Evolutionary conservation across 2,113 vertebrate species (phyloP).

Genomic region (Crotalus horridus): DNA sequence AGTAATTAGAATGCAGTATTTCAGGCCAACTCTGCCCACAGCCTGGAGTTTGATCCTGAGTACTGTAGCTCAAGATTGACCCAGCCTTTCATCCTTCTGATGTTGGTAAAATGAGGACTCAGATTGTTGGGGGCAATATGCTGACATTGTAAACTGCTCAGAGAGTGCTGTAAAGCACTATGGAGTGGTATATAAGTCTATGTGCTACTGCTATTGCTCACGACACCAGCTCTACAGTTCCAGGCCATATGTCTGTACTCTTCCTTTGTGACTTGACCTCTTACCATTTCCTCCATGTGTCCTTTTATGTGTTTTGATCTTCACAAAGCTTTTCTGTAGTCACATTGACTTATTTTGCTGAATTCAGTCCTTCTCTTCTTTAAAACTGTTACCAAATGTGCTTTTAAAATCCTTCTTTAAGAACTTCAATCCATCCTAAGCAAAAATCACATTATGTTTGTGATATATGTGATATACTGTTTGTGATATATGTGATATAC

Average conservation of each 20-base stretch:
- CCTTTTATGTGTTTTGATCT: background rate
- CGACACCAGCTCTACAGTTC: background rate
- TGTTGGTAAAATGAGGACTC: too few relatives aligned
- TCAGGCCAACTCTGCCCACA: too few relatives aligned
- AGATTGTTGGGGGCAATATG: too few relatives aligned
- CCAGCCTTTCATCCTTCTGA: too few relatives aligned
- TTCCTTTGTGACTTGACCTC: background rate
- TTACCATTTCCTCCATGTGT: background rate
- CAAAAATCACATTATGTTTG: background rate
- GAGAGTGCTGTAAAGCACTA: background rate
- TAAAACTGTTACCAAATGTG: background rate
- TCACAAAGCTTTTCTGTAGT: background rate
- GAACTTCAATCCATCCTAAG: background rate
- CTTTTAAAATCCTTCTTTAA: background rate
- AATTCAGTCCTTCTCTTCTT: background rate
- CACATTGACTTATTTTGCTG: background rate
- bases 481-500: too few relatives aligned
- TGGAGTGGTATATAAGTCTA: background rate
- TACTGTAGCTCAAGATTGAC: too few relatives aligned
- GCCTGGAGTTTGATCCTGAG: too few relatives aligned
- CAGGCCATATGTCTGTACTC: background rate
- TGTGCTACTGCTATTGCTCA: background rate
- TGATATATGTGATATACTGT: background rate
- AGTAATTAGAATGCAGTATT: too few relatives aligned
- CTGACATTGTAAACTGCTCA: too few relatives aligned